Percentiles rank a stretch among this genome's conserved stretches.
These are phyloP conservation scores for Carpatolechia fugitivella DNA, from an alignment of 2,888 invertebrate genomes.

Conservation along the genomic window DNA sequence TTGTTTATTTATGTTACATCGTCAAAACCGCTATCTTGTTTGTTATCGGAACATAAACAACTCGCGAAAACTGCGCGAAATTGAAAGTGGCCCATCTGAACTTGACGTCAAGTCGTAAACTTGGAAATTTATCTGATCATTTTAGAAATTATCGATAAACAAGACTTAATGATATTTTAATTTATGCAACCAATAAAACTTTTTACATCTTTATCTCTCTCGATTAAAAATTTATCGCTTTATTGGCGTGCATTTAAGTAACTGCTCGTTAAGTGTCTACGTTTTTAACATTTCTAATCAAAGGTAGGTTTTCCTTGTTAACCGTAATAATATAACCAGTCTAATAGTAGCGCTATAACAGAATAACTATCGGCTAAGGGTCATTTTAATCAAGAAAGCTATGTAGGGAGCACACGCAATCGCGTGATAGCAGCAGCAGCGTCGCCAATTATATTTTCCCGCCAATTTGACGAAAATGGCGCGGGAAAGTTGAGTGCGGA, in stretches of 20 bases:
- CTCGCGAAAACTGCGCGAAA: background rate
- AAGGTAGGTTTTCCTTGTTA: constrained; percentile 1
- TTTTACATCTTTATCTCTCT: constrained; percentile 7
- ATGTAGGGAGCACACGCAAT: constrained; percentile 43
- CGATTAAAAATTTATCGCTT: constrained; percentile 15
- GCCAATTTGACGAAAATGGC: constrained; percentile 62
- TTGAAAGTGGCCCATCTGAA: constrained; percentile 4
- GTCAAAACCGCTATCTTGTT: background rate
- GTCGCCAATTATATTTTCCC: constrained; percentile 49
- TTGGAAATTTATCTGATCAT: constrained; percentile 2
- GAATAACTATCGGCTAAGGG: constrained; percentile 15
- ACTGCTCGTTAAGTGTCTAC: background rate
- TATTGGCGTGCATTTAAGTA: constrained; percentile 7
- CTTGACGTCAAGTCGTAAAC: background rate
- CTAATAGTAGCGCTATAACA: background rate
- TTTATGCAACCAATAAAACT: constrained; percentile 5
- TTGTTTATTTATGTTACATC: background rate
- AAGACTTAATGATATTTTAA: constrained; percentile 1
- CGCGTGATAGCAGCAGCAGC: constrained; percentile 40
- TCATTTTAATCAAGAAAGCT: constrained; percentile 24
- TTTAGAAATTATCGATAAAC: constrained; percentile 8
- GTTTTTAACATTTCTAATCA: background rate
- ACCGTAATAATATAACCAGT: background rate
- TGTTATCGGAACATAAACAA: background rate
- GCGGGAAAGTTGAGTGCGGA: constrained; percentile 44